These are phyloP conservation scores for Amblyjoppa proteus DNA, from an alignment of 2,888 invertebrate genomes.

Conservation along the genomic window DNA sequence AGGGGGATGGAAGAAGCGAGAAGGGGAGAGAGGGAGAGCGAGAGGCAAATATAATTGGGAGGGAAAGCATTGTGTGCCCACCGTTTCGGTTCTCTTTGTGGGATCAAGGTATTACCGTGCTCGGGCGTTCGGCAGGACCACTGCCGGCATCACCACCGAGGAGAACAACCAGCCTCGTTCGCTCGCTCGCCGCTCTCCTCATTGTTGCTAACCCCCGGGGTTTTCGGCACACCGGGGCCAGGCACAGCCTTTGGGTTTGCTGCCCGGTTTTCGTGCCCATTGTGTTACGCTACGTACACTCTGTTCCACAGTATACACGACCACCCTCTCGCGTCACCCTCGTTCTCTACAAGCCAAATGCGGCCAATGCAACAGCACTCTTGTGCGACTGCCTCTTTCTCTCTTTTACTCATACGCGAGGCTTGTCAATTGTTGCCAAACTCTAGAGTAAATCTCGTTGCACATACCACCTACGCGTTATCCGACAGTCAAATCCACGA, in stretches of 20 bases:
- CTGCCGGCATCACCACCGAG: constrained; percentile 70
- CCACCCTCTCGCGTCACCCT: constrained; percentile 26
- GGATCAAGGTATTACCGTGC: constrained; percentile 80
- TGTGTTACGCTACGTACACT: constrained; percentile 37
- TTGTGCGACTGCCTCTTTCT: constrained; percentile 44
- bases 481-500: too few relatives aligned
- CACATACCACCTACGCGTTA: too few relatives aligned
- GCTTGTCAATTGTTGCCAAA: too few relatives aligned
- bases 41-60: constrained; percentile 76
- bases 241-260: constrained; percentile 22
- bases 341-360: constrained; percentile 62
- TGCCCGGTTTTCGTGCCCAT: constrained; percentile 56
- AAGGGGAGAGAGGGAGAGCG: constrained; percentile 32
- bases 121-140: constrained; percentile 66
- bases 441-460: too few relatives aligned
- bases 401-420: constrained; percentile 8
- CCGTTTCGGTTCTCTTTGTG: constrained; percentile 78
- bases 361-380: constrained; percentile 58
- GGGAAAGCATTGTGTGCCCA: constrained; percentile 74
- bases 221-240: constrained; percentile 52
- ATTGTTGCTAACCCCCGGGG: constrained; percentile 61
- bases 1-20: constrained; percentile 27
- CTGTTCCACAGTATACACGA: neutral
- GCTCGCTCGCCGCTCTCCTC: constrained; percentile 56
- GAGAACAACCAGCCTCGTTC: constrained; percentile 47